Evolutionary conservation across 1,140 invertebrate species (phyloP).

Genomic region (Gonatopus flavifemur): DNA sequence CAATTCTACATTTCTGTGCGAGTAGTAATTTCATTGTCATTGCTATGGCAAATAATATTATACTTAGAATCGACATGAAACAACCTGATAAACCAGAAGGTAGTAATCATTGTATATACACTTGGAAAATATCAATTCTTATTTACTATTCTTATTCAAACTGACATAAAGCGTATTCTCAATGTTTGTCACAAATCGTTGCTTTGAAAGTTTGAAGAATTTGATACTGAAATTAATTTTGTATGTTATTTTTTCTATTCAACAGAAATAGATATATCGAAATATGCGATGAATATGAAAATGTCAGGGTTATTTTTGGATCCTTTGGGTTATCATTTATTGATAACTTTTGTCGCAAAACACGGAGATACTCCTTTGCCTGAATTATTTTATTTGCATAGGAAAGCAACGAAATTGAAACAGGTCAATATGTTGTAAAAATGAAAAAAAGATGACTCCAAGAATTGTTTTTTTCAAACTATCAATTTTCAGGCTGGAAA

Average conservation of each 20-base stretch:
- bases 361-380: slow-evolving; percentile 63
- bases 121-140: too few species aligned
- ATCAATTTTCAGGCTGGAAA: slow-evolving; percentile 57
- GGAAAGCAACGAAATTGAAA: slow-evolving; percentile 67
- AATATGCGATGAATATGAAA: slow-evolving; percentile 65
- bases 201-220: too few species aligned
- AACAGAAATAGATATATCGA: slow-evolving; percentile 65
- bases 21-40: slow-evolving; percentile 82
- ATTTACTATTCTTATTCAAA: too few species aligned
- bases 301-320: slow-evolving; percentile 80
- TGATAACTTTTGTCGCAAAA: slow-evolving; percentile 72
- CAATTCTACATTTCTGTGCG: slow-evolving; percentile 78
- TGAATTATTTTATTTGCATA: slow-evolving; percentile 79
- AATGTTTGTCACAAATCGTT: too few species aligned
- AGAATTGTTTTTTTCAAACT: slow-evolving; percentile 12
- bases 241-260: slow-evolving; percentile 27
- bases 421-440: slow-evolving; percentile 47
- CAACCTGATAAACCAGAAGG: slow-evolving; percentile 77
- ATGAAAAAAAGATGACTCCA: neutral
- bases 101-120: too few species aligned
- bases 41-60: slow-evolving; percentile 78
- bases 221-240: too few species aligned
- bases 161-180: too few species aligned
- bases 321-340: slow-evolving; percentile 81
- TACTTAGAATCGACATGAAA: slow-evolving; percentile 81